phyloP scores from a whole-genome alignment of 1,140 invertebrate species.

The Varroa destructor region DNA sequence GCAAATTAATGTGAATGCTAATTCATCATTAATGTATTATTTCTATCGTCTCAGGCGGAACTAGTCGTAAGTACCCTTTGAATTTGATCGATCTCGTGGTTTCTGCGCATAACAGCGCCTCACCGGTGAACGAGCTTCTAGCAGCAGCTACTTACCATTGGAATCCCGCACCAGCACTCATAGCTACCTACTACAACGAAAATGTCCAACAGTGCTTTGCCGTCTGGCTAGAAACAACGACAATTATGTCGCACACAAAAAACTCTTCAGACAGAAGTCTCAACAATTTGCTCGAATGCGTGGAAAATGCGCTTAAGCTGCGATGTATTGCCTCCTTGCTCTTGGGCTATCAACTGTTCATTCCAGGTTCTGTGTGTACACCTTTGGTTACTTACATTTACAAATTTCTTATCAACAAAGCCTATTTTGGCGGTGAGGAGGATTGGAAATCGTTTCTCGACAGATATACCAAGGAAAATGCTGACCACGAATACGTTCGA shows the following conservation, averaged over 20 bases:
- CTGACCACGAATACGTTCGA: neutral
- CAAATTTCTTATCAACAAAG: conserved; percentile 3
- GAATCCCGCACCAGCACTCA: conserved; percentile 7
- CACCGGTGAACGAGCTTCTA: conserved; percentile 6
- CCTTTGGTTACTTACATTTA: neutral
- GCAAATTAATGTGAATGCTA: too few relatives aligned
- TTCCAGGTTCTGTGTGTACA: neutral
- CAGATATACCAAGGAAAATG: neutral
- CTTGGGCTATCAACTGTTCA: conserved; percentile 12
- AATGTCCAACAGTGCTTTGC: conserved; percentile 21
- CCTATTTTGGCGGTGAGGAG: neutral
- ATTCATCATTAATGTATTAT: too few relatives aligned
- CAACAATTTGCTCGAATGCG: neutral
- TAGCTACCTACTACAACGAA: conserved; percentile 18
- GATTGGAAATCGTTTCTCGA: conserved; percentile 3
- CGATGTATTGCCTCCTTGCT: neutral
- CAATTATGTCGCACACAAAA: neutral
- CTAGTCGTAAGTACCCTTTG: neutral
- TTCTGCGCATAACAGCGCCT: neutral
- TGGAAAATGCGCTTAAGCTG: conserved; percentile 12
- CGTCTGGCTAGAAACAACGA: conserved; percentile 20
- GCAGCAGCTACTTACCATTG: conserved; percentile 1
- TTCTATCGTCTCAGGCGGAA: neutral
- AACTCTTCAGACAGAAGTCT: neutral
- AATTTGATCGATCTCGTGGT: conserved; percentile 20